Percentiles rank a stretch among this genome's conserved stretches.
Evolutionary conservation across 2,797 vertebrate species (phyloP).

Genomic region (Tarsius wallacei): DNA sequence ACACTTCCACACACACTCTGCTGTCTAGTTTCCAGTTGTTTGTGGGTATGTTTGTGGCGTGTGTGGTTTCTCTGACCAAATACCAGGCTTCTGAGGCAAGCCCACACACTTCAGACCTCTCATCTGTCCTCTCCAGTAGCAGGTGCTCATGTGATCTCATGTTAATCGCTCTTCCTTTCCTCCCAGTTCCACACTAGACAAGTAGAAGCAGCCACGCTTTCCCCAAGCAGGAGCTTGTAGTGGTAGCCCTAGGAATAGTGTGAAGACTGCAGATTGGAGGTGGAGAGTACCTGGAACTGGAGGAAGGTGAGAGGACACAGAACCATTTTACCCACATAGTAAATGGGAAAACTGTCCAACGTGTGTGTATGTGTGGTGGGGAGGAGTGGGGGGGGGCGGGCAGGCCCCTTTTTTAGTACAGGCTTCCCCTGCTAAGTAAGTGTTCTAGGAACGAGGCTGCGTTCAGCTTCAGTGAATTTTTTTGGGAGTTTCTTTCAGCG

Average conservation of each 20-base stretch:
- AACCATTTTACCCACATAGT: background rate
- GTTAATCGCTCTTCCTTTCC: background rate
- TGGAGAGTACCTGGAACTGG: background rate
- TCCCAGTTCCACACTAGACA: background rate
- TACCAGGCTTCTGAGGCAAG: background rate
- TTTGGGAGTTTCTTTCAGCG: too few relatives aligned
- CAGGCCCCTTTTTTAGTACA: too few relatives aligned
- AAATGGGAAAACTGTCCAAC: background rate
- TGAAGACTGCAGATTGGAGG: background rate
- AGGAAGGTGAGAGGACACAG: background rate
- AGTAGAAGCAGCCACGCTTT: background rate
- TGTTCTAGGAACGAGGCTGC: too few relatives aligned
- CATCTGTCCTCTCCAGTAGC: background rate
- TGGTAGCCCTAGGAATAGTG: background rate
- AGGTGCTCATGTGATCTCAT: background rate
- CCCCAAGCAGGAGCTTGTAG: background rate
- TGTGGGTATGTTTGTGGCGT: background rate
- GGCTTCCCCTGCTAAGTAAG: too few relatives aligned
- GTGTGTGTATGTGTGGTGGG: too few relatives aligned
- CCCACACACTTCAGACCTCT: background rate
- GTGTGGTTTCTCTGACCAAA: background rate
- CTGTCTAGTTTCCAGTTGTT: background rate
- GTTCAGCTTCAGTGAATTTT: too few relatives aligned
- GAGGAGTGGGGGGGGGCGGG: too few relatives aligned
- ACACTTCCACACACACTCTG: background rate